phyloP scores from a whole-genome alignment of 1,140 invertebrate genomes.

The Papilio glaucus region DNA sequence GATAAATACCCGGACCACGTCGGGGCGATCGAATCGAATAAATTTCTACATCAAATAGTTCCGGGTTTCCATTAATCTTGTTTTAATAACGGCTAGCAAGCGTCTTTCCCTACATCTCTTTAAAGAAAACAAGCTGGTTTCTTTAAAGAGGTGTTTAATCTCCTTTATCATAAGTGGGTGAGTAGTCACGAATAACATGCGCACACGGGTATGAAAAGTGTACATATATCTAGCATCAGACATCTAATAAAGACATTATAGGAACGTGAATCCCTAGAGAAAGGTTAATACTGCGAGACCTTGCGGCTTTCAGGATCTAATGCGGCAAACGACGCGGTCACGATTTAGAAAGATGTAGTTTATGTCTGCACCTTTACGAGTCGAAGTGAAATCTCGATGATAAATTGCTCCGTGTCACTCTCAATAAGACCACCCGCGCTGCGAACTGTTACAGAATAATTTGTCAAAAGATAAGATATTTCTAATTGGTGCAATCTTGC shows the following conservation, averaged over 20 bases:
- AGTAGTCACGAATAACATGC: constrained; percentile 7
- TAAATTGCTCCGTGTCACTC: constrained; percentile 55
- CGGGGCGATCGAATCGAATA: too few species aligned
- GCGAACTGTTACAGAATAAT: constrained; percentile 52
- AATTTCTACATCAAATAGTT: too few species aligned
- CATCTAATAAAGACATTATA: constrained; percentile 38
- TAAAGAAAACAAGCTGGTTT: too few species aligned
- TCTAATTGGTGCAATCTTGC: not conserved
- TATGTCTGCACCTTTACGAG: constrained; percentile 43
- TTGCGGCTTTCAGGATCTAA: constrained; percentile 48
- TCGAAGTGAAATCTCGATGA: constrained; percentile 68
- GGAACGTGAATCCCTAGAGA: constrained; percentile 52
- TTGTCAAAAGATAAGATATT: constrained; percentile 52
- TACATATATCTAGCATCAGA: constrained; percentile 29
- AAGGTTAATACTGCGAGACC: constrained; percentile 56
- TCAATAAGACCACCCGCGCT: constrained; percentile 62
- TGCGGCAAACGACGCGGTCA: constrained; percentile 56
- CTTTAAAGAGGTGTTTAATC: too few species aligned
- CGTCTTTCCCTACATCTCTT: not conserved
- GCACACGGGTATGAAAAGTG: not conserved
- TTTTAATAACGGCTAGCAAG: not conserved
- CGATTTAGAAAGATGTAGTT: constrained; percentile 64
- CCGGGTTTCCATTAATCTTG: too few species aligned
- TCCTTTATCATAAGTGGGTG: not conserved
- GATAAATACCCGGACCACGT: too few species aligned